These are phyloP conservation scores for Plusia festucae DNA, from an alignment of 2,888 invertebrate genomes.

Conservation along the genomic window DNA sequence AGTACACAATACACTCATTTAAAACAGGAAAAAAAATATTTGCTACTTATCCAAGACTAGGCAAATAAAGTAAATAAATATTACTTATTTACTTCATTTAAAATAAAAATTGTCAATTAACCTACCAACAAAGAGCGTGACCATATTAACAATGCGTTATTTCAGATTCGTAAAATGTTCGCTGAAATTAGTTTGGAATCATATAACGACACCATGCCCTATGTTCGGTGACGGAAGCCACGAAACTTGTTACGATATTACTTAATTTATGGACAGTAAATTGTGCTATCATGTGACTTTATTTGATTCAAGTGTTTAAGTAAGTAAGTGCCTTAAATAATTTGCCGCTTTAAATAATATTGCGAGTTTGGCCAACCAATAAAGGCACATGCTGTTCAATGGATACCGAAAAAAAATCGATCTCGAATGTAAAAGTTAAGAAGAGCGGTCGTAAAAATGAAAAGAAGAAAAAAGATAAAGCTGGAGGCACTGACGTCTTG, in stretches of 20 bases:
- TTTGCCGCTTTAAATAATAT: conserved; percentile 62
- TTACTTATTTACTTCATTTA: too few species aligned
- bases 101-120: too few species aligned
- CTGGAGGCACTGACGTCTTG: conserved; percentile 58
- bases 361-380: conserved; percentile 60
- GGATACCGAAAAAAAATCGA: conserved; percentile 77
- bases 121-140: conserved; percentile 51
- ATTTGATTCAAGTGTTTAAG: conserved; percentile 67
- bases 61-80: too few species aligned
- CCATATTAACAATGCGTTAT: conserved; percentile 56
- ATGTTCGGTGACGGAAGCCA: conserved; percentile 75
- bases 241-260: conserved; percentile 74
- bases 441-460: conserved; percentile 80
- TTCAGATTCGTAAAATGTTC: conserved; percentile 77
- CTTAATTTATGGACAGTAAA: conserved; percentile 68
- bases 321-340: conserved; percentile 55
- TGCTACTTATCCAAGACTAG: background rate
- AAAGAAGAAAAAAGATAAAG: conserved; percentile 79
- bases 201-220: conserved; percentile 66
- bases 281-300: conserved; percentile 80
- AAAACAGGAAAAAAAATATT: background rate
- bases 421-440: conserved; percentile 70
- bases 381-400: conserved; percentile 80
- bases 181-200: conserved; percentile 66
- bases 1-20: background rate